Conservation (phyloP, 2,797 vertebrate genomes). For the Hozukius guyotensis region DNA sequence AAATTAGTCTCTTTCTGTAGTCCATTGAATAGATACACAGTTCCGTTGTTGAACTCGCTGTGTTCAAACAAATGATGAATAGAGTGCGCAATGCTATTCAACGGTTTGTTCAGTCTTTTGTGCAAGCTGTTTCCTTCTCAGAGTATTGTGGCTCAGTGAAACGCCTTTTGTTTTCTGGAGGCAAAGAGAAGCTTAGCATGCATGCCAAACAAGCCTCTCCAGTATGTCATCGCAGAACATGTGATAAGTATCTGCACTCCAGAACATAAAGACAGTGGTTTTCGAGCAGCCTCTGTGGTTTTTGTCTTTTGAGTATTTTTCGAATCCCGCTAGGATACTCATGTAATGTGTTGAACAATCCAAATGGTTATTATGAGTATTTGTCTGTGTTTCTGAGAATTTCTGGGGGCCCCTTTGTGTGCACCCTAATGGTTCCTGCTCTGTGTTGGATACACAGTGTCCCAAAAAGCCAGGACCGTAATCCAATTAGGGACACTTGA, state of each 20-base stretch:
- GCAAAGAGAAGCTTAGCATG: constrained; percentile 31
- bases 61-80: constrained; percentile 41
- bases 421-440: neutral
- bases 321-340: neutral
- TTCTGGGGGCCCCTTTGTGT: constrained; percentile 12
- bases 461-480: constrained; percentile 57
- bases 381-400: neutral
- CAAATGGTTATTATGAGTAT: constrained; percentile 2
- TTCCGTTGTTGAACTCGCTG: constrained; percentile 44
- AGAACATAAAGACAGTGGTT: constrained; percentile 8
- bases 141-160: constrained; percentile 23
- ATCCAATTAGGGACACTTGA: constrained; percentile 83
- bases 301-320: constrained; percentile 8
- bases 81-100: neutral
- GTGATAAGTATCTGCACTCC: constrained; percentile 35
- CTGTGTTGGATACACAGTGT: constrained; percentile 12
- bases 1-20: constrained; percentile 25
- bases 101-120: constrained; percentile 37
- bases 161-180: constrained; percentile 44
- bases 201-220: constrained; percentile 37
- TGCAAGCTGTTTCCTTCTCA: constrained; percentile 48
- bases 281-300: constrained; percentile 3
- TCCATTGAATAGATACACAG: constrained; percentile 1
- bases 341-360: constrained; percentile 4
- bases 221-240: constrained; percentile 27